A percentile compares a stretch with the other conserved stretches of the same genome.
phyloP scores from a whole-genome alignment of 1,140 invertebrate genomes.

The Gryon sp. region DNA sequence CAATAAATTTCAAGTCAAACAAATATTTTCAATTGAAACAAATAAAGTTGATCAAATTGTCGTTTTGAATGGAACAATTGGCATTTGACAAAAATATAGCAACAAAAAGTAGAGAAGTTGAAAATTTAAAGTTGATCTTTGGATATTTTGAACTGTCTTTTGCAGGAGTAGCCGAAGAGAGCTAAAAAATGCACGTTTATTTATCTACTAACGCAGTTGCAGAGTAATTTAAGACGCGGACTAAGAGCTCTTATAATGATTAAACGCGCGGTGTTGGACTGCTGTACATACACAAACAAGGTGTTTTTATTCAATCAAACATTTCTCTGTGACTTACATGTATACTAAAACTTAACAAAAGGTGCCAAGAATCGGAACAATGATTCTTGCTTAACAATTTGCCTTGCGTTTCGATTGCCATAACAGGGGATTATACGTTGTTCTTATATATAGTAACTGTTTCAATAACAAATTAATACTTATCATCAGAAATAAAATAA shows the following conservation, averaged over 20 bases:
- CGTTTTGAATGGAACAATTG: background rate
- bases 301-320: background rate
- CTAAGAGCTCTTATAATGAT: slow-evolving; percentile 60
- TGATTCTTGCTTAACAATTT: too few species aligned
- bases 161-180: slow-evolving; percentile 72
- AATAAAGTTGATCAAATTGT: too few species aligned
- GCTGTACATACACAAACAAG: background rate
- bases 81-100: background rate
- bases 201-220: slow-evolving; percentile 73
- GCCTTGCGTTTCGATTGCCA: too few species aligned
- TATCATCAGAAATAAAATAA: too few species aligned
- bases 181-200: slow-evolving; percentile 67
- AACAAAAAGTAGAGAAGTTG: background rate
- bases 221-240: slow-evolving; percentile 68
- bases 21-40: too few species aligned
- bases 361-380: too few species aligned
- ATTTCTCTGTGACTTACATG: background rate
- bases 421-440: too few species aligned
- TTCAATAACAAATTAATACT: too few species aligned
- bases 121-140: slow-evolving; percentile 29
- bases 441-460: too few species aligned
- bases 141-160: slow-evolving; percentile 63
- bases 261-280: slow-evolving; percentile 36
- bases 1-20: too few species aligned
- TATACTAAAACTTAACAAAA: too few species aligned